Conservation (phyloP, 2,888 invertebrate species). For the Helleia helle region DNA sequence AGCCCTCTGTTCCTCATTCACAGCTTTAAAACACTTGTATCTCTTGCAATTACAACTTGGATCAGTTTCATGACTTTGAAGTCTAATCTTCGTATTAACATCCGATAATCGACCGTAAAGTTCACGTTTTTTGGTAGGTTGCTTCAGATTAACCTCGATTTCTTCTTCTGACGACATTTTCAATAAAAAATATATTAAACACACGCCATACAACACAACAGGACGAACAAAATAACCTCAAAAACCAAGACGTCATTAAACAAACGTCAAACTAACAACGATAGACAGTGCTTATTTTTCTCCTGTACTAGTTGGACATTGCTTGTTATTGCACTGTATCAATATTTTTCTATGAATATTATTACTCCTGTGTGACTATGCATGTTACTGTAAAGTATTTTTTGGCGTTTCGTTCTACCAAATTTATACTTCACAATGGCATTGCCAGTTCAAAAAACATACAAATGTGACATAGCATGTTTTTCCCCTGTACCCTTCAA, state of each 20-base stretch:
- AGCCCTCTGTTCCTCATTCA: constrained; percentile 14
- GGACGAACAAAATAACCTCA: constrained; percentile 9
- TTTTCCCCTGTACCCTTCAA: constrained; percentile 15
- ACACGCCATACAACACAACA: constrained; percentile 10
- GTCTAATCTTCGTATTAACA: constrained; percentile 16
- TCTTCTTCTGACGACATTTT: constrained; percentile 14
- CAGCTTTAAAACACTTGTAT: constrained; percentile 16
- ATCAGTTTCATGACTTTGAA: constrained; percentile 8
- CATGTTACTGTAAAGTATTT: neutral
- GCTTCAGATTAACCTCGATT: constrained; percentile 14
- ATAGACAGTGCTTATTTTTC: constrained; percentile 15
- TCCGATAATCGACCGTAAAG: constrained; percentile 17
- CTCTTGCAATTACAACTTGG: constrained; percentile 14
- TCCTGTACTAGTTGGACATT: constrained; percentile 16
- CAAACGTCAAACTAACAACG: constrained; percentile 10
- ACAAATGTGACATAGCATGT: constrained; percentile 16
- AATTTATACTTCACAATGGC: constrained; percentile 18
- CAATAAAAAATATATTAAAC: constrained; percentile 6
- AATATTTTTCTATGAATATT: constrained; percentile 15
- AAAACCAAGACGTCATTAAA: too few relatives aligned
- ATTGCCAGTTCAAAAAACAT: constrained; percentile 20
- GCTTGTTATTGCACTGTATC: constrained; percentile 22
- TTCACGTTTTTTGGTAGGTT: constrained; percentile 15
- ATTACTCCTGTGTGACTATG: constrained; percentile 7
- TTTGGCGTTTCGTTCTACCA: constrained; percentile 21